Evolutionary conservation across 1,140 invertebrate species (phyloP).

Genomic region (Anoplolepis gracilipes): DNA sequence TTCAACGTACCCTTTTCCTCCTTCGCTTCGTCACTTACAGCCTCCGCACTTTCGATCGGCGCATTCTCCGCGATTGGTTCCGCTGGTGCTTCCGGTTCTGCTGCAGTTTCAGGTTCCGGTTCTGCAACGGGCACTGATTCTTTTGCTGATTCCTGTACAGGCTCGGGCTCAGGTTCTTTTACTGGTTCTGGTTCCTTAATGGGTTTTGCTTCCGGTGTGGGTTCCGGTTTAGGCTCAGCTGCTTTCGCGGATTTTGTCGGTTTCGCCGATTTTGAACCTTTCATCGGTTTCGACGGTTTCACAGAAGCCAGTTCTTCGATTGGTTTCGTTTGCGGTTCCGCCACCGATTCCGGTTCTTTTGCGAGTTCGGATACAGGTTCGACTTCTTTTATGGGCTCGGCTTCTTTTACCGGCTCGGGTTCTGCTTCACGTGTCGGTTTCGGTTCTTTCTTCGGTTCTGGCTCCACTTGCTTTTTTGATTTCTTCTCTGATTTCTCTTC

Average conservation of each 20-base stretch:
- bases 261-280: constrained; percentile 33
- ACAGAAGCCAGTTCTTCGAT: constrained; percentile 48
- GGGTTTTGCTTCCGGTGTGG: constrained; percentile 66
- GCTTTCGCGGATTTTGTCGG: constrained; percentile 40
- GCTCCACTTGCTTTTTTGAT: constrained; percentile 56
- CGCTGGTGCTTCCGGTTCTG: constrained; percentile 49
- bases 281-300: constrained; percentile 25
- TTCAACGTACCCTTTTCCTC: constrained; percentile 72
- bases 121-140: constrained; percentile 4
- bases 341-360: constrained; percentile 60
- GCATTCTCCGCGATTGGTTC: constrained; percentile 54
- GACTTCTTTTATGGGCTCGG: constrained; percentile 27
- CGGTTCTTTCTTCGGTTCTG: constrained; percentile 48
- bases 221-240: constrained; percentile 51
- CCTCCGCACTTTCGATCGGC: constrained; percentile 45
- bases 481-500: constrained; percentile 64
- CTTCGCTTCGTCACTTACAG: constrained; percentile 69
- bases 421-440: constrained; percentile 61
- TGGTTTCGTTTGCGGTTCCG: constrained; percentile 57
- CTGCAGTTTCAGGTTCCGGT: constrained; percentile 35
- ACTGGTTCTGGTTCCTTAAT: constrained; percentile 56
- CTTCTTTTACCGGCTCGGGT: constrained; percentile 33
- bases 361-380: constrained; percentile 45
- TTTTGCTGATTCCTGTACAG: constrained; percentile 32
- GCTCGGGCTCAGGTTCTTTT: constrained; percentile 52